Evolutionary conservation across 2,113 vertebrate species (phyloP).

Genomic region (Bothrops jararaca): DNA sequence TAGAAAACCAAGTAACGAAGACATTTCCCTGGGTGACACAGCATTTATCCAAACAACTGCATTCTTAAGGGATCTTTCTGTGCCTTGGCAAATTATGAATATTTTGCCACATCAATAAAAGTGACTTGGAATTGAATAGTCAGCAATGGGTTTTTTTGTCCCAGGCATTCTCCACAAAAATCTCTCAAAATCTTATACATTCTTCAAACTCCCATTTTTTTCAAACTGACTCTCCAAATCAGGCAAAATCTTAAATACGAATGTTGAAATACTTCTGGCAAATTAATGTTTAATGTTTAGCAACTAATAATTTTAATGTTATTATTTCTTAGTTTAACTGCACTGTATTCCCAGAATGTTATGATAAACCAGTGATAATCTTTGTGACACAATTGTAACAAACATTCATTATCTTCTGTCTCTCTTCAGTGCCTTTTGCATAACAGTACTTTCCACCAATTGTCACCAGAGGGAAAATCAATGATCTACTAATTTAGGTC

Average conservation of each 20-base stretch:
- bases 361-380: background rate
- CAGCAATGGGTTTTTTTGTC: background rate
- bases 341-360: background rate
- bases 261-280: background rate
- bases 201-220: background rate
- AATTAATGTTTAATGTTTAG: background rate
- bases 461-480: background rate
- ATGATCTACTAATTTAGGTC: slow-evolving; percentile 27
- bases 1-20: background rate
- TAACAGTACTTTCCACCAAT: background rate
- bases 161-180: background rate
- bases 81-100: background rate
- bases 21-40: background rate
- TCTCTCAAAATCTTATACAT: background rate
- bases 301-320: background rate
- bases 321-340: background rate
- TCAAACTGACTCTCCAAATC: no score
- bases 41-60: background rate
- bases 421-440: background rate
- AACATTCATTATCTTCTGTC: slow-evolving; percentile 8
- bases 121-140: background rate
- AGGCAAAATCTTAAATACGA: background rate
- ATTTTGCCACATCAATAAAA: background rate
- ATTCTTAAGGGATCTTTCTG: background rate
- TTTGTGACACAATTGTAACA: background rate